phyloP scores from a whole-genome alignment of 2,797 vertebrate species.

The Novumbra hubbsi region DNA sequence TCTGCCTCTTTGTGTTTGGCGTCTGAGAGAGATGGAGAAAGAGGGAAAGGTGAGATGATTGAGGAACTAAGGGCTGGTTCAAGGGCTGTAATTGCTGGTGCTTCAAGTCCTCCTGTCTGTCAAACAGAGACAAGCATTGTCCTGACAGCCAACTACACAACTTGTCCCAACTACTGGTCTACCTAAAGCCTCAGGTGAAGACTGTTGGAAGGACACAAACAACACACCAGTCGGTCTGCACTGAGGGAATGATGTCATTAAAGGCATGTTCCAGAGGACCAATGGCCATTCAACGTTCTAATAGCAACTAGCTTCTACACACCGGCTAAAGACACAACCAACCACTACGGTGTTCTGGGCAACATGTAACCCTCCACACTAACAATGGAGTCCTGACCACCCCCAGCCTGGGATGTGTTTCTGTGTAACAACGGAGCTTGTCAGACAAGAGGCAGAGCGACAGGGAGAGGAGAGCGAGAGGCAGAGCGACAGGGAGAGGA shows the following conservation, averaged over 20 bases:
- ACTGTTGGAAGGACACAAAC: background rate
- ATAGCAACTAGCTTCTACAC: background rate
- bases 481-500: background rate
- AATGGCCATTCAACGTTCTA: background rate
- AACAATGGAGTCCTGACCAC: background rate
- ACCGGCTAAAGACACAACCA: background rate
- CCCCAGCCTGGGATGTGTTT: background rate
- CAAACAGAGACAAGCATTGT: background rate
- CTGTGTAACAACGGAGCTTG: slow-evolving; percentile 3
- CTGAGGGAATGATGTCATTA: background rate
- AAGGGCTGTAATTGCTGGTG: background rate
- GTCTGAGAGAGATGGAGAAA: slow-evolving; percentile 67
- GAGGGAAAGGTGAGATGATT: background rate
- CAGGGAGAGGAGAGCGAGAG: background rate
- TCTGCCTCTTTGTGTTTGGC: slow-evolving; percentile 92
- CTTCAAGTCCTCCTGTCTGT: background rate
- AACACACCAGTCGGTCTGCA: background rate
- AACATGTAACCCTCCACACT: background rate
- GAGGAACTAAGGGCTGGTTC: background rate
- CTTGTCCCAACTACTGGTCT: background rate
- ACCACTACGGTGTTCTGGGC: background rate
- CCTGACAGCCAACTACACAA: background rate
- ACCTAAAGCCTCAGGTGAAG: background rate
- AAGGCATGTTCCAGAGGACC: background rate
- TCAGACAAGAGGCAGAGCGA: background rate